Evolutionary conservation across 2,113 vertebrate genomes (phyloP).

Genomic region (Solea solea): DNA sequence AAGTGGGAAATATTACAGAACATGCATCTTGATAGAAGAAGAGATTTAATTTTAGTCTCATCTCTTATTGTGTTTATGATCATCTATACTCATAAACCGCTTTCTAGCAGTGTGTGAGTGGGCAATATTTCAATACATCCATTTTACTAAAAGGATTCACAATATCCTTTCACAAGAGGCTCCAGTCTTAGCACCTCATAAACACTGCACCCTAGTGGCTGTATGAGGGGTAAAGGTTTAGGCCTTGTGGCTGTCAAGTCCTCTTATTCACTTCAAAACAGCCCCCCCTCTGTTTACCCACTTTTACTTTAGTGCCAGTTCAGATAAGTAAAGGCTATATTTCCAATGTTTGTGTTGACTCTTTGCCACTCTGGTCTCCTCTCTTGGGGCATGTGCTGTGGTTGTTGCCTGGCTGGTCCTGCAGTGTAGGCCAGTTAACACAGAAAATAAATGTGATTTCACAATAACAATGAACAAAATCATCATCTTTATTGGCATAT

Average conservation of each 20-base stretch:
- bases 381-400: conserved; percentile 27
- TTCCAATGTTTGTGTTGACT: conserved; percentile 68
- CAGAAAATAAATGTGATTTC: not conserved
- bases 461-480: not conserved
- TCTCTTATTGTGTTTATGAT: conserved; percentile 31
- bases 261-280: conserved; percentile 28
- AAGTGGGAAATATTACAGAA: conserved; percentile 60
- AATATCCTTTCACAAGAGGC: conserved; percentile 8
- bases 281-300: conserved; percentile 30
- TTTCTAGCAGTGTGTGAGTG: conserved; percentile 29
- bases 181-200: conserved; percentile 29
- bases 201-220: conserved; percentile 62
- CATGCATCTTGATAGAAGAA: conserved; percentile 65
- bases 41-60: conserved; percentile 41
- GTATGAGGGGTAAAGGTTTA: conserved; percentile 1
- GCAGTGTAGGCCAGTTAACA: not conserved
- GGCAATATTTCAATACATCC: conserved; percentile 52
- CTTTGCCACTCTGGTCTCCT: conserved; percentile 46
- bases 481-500: not conserved
- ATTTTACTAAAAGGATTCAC: conserved; percentile 44
- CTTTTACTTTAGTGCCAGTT: conserved; percentile 51
- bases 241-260: conserved; percentile 31
- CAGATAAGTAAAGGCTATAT: conserved; percentile 54
- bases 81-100: conserved; percentile 37
- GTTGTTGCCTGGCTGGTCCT: conserved; percentile 29